Conservation (phyloP, 2,797 vertebrate genomes). For the Champsocephalus gunnari region DNA sequence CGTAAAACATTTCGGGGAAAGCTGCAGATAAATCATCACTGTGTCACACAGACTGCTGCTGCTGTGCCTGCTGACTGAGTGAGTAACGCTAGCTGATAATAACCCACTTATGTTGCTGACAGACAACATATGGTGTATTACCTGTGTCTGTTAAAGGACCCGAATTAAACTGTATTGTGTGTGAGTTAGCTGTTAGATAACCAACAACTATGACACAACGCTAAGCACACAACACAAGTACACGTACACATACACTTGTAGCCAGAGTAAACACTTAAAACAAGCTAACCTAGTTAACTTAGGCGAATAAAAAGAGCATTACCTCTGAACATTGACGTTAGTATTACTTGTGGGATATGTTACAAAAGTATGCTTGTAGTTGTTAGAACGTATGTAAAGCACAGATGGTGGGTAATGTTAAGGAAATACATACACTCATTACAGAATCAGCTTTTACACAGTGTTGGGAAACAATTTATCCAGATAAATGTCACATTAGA, state of each 20-base stretch:
- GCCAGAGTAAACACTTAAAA: conserved; percentile 61
- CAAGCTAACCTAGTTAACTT: conserved; percentile 2
- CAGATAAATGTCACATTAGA: conserved; percentile 2
- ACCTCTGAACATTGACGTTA: background rate
- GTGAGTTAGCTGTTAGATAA: conserved; percentile 25
- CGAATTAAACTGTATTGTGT: background rate
- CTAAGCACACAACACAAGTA: conserved; percentile 46
- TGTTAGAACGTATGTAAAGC: background rate
- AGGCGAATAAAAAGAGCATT: background rate
- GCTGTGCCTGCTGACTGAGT: conserved; percentile 68
- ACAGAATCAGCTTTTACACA: conserved; percentile 47
- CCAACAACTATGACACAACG: conserved; percentile 36
- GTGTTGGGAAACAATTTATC: conserved; percentile 5
- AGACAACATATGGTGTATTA: background rate
- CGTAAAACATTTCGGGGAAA: conserved; percentile 50
- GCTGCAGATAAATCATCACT: conserved; percentile 44
- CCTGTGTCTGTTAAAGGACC: background rate
- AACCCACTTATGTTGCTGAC: conserved; percentile 27
- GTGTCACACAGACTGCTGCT: conserved; percentile 56
- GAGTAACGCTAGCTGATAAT: conserved; percentile 63
- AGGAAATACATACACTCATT: conserved; percentile 11
- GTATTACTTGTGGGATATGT: background rate
- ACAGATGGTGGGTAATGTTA: background rate
- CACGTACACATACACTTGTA: conserved; percentile 70
- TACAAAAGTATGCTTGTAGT: background rate